Evolutionary conservation across 2,113 vertebrate species (phyloP), one percentile per base, ranked within the genome.

Genomic region (Caranx melampygus): DNA sequence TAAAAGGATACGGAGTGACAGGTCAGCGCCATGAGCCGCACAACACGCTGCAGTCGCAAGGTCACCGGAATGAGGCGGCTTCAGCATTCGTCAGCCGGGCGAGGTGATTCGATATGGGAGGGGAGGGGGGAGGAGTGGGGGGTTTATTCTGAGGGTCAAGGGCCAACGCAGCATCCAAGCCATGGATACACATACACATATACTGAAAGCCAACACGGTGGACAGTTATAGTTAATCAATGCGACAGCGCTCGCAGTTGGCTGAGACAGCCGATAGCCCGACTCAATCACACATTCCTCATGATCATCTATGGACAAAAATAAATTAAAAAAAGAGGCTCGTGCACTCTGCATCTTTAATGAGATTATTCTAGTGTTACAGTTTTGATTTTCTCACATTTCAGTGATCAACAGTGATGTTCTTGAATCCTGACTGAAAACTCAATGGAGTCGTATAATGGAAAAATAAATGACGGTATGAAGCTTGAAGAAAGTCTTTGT

Each of bases 1-100:
- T 78, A 83, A 90, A 89, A 81, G 82, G 78, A 92, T 86, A 86
- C 42, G 10, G 68, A 91, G 75, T 78, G 87, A 89, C 87, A 86
- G 86, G 79, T 85, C 86, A 90, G 81, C 33, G 49, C 76, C 73
- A 68, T 20, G 49, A 79, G 84, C 77, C 67, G 67, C 75, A 78
- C 58, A 76, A 72, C 78, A 74, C 79, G 37, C 64, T 78, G 79
- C 72, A 62, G 76, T 44, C 75, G 71, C 87, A 78, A 85, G 86
- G 81, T 86, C 87, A 84, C 34, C 31, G 60, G 73, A 64, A 64
- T 57, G 63, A 44, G 21, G 82, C 15, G 16, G 54, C 82, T 73
- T 13, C 59, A 83, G 66, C 86, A 71, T 79, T 79, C 79, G 79
- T 72, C 42, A 62, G 21, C 34, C 8, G 9, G 63, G 74, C 21